Base-by-base conservation (phyloP, 2,888 invertebrate genomes). In the Empis stercorea region DNA sequence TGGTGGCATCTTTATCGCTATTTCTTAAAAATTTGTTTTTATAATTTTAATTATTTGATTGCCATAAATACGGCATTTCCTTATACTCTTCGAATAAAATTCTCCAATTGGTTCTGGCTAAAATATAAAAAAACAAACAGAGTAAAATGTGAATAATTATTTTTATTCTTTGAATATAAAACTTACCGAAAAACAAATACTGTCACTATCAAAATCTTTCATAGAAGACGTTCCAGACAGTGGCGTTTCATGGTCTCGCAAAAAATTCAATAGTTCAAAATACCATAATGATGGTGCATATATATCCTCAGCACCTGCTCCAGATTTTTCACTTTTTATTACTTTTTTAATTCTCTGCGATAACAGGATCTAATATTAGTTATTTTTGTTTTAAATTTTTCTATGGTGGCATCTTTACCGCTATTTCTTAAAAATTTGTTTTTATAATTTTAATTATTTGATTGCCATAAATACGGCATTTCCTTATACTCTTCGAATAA, bases 271-370 rank as follows among this genome's bases (percentile, higher is more conserved):
- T 4, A 42, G 20, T 9, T 47, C 36, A 20, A 39, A 47, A 27
- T 47, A 47, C 44, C 47, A 47, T 10, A 47, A 44, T 11, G 39
- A 11, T n/a, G 44, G 13, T 5, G 39, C 23, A 34, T 47, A 40
- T 44, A 20, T 34, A 14, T 46, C 40, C 32, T 40, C 32, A 10
- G 17, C 32, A 17, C 40, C 45, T 9, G 41, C 42, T 16, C 17
- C 43, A 23, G 32, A 41, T 14, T 39, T 45, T 42, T 41, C 16
- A 10, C 41, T 45, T 32, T 16, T 15, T 30, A 23, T 3, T 4
- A 42, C 27, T 46, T 36, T 46, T 46, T 46, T 5, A 43, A 37
- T 36, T 48, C 45, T 15, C 47, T 38, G 10, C 48, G 37, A 20
- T 45, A 45, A 23, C 42, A 48, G 30, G 2, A 16, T 17, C 16